Percentiles rank a stretch among this genome's conserved stretches.
Evolutionary conservation across 2,113 vertebrate species (phyloP).

Genomic region (Tachycineta bicolor): DNA sequence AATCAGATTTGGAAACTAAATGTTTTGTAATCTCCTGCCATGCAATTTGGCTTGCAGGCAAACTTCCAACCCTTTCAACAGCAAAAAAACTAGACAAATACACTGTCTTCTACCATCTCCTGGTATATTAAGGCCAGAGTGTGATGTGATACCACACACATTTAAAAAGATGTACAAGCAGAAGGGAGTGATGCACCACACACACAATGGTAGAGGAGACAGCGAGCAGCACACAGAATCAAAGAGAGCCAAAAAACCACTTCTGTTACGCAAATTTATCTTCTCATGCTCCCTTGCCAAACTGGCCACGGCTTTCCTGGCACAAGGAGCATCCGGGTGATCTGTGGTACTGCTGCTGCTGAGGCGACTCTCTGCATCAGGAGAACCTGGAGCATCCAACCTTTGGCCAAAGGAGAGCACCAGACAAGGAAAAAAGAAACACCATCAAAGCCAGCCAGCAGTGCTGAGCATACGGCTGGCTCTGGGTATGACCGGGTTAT

Average conservation of each 20-base stretch:
- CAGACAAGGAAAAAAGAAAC: not conserved
- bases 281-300: not conserved
- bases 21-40: slow-evolving; percentile 16
- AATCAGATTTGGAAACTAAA: slow-evolving; percentile 39
- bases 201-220: not conserved
- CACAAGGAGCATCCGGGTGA: not conserved
- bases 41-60: slow-evolving; percentile 15
- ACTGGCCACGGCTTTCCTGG: not conserved
- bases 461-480: accelerated
- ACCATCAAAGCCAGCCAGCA: not conserved
- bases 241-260: not conserved
- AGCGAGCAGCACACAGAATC: not conserved
- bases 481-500: not conserved
- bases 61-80: not conserved
- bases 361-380: not conserved
- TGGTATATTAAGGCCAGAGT: not conserved
- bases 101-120: not conserved
- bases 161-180: not conserved
- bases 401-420: not conserved
- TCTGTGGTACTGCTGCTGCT: not conserved
- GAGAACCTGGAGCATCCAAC: not conserved
- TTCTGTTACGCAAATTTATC: not conserved
- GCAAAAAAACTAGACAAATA: not conserved
- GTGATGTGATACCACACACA: not conserved
- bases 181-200: not conserved